Base-by-base conservation (phyloP, 1,140 invertebrate genomes). In the Panonychus citri region DNA sequence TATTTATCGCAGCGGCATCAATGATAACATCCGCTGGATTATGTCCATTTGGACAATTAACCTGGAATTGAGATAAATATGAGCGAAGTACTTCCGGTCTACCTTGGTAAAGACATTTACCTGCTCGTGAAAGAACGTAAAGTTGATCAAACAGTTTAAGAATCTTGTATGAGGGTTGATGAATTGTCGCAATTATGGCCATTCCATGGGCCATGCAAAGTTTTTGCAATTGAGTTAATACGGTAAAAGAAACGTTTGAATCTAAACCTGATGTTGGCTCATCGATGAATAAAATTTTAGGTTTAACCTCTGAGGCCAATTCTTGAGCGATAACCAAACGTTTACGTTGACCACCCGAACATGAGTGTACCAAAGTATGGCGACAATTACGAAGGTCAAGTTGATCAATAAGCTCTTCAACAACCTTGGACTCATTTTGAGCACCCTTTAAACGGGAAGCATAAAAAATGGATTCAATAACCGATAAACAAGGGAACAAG, bases 281-380 rank as follows among this genome's bases (percentile, higher is more conserved):
- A 61, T 70, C 68, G 24, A 70, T 50, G 19, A 54, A 54, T 3
- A 54, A 21, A 3, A 54, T 37, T 42, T 39, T 54, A 17, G 52
- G 52, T n/a, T 54, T 54, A n/a, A 39, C 34, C 8, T 21, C 19
- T 3, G 28, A 17, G 15, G 34, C 55, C 27, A 60, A 58, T 40
- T 95, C 90, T 55, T 93, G 71, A n/a, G 90, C 88, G 62, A 95
- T 89, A 2, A 88, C 88, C 40, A 95, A 70, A 51, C 90, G 76
- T 68, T 94, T 95, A 54, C 83, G 75, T 71, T 95, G 88, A 0
- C 91, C 91, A 7, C 89, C 89, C 13, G 27, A 40, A 39, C 59
- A 60, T 27, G 21, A 30, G 12, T 51, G 28, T 21, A 60, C 43
- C 10, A 26, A 13, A 25, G 25, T 57, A 34, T 59, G 21, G 10